Conservation (phyloP, 1,140 invertebrate genomes). For the Caerostris extrusa region DNA sequence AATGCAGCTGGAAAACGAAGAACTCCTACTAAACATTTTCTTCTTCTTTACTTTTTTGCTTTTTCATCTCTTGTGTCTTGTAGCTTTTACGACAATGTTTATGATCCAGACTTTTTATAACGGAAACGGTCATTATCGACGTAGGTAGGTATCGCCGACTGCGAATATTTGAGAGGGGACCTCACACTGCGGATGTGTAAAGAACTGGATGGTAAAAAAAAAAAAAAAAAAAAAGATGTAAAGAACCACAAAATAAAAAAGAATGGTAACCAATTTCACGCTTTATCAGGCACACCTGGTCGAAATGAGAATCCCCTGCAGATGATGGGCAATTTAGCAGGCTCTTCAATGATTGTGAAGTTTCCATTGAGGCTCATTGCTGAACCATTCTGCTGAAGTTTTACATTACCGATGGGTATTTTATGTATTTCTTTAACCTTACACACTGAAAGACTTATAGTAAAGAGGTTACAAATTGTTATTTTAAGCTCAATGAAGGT, state of each 20-base stretch:
- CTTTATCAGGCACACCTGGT: slow-evolving; percentile 48
- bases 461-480: too few species aligned
- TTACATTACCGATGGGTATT: background rate
- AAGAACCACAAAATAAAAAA: background rate
- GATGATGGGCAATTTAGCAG: slow-evolving; percentile 33
- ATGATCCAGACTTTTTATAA: slow-evolving; percentile 23
- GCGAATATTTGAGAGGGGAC: slow-evolving; percentile 10
- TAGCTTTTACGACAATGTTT: slow-evolving; percentile 53
- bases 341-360: slow-evolving; percentile 13
- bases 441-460: too few species aligned
- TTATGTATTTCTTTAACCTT: background rate
- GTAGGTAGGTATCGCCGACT: background rate
- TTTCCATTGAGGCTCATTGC: background rate
- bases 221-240: background rate
- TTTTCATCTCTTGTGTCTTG: background rate
- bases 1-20: background rate
- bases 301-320: background rate
- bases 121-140: slow-evolving; percentile 39
- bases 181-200: background rate
- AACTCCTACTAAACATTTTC: background rate
- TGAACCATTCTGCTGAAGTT: background rate
- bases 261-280: slow-evolving; percentile 49
- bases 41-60: background rate
- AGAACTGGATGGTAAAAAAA: background rate
- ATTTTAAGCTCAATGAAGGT: too few species aligned